Evolutionary conservation across 23 tunicate species (phyloP).

Genomic region (Ciona savignyi): DNA sequence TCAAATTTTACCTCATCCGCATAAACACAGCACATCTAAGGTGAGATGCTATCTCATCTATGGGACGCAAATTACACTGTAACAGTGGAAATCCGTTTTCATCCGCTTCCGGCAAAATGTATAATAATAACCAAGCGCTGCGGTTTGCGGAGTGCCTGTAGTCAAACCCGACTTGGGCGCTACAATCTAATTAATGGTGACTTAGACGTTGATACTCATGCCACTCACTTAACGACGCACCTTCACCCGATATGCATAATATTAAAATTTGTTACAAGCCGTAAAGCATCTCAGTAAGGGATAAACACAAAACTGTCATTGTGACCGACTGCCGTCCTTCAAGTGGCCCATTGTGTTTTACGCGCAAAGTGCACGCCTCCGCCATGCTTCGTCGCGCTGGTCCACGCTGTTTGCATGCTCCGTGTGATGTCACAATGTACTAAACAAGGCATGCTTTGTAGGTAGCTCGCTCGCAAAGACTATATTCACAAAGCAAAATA

Average conservation of each 20-base stretch:
- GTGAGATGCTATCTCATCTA: too few relatives aligned
- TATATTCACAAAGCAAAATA: not conserved
- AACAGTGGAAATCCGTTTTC: not conserved
- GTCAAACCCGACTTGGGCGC: not conserved
- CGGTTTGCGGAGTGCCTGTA: not conserved
- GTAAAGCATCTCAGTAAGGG: not conserved
- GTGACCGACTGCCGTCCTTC: not conserved
- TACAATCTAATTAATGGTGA: not conserved
- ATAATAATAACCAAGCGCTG: not conserved
- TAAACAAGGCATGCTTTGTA: not conserved
- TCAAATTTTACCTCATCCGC: not conserved
- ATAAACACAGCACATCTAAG: not conserved
- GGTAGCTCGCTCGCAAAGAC: not conserved
- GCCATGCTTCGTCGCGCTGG: not conserved
- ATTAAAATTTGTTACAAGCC: too few relatives aligned
- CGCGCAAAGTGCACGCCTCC: not conserved
- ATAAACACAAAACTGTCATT: not conserved
- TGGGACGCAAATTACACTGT: not conserved
- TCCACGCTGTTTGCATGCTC: not conserved
- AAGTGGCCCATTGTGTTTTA: not conserved
- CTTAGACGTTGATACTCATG: not conserved
- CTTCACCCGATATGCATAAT: too few relatives aligned
- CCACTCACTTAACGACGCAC: not conserved
- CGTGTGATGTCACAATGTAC: not conserved
- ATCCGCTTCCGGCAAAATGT: constrained; percentile 1